Percentiles rank a stretch among this genome's conserved stretches.
These are phyloP conservation scores for Aleiodes sp. DNA, from an alignment of 1,140 invertebrate species.

Conservation along the genomic window DNA sequence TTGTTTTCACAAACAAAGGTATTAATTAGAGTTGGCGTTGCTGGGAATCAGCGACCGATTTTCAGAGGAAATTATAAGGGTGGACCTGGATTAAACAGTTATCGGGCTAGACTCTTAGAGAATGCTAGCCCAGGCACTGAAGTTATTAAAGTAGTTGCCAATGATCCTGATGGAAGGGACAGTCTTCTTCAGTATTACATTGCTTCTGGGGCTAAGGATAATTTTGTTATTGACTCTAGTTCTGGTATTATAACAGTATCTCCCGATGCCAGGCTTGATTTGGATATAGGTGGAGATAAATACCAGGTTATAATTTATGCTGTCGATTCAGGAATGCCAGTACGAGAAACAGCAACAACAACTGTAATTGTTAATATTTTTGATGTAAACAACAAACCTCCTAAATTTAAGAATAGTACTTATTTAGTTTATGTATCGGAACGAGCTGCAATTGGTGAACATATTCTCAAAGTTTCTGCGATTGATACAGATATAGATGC, in stretches of 20 bases:
- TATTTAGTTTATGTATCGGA: slow-evolving; percentile 79
- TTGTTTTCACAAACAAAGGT: slow-evolving; percentile 73
- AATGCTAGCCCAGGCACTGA: slow-evolving; percentile 74
- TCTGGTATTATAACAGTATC: slow-evolving; percentile 79
- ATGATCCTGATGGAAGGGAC: slow-evolving; percentile 81
- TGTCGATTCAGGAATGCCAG: slow-evolving; percentile 76
- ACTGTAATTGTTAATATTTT: slow-evolving; percentile 77
- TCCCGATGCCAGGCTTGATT: slow-evolving; percentile 76
- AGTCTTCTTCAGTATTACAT: slow-evolving; percentile 77
- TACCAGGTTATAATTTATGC: slow-evolving; percentile 79
- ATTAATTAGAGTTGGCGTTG: slow-evolving; percentile 76
- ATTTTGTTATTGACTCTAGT: slow-evolving; percentile 79
- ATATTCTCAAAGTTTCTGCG: slow-evolving; percentile 73
- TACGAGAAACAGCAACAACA: slow-evolving; percentile 79
- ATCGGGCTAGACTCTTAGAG: slow-evolving; percentile 76
- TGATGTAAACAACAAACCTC: slow-evolving; percentile 87
- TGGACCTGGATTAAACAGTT: slow-evolving; percentile 72
- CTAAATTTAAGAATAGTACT: slow-evolving; percentile 74
- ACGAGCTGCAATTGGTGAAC: slow-evolving; percentile 71
- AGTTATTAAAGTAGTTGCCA: slow-evolving; percentile 76
- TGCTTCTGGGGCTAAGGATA: slow-evolving; percentile 78
- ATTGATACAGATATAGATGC: slow-evolving; percentile 77
- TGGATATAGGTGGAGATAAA: slow-evolving; percentile 72
- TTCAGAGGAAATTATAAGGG: slow-evolving; percentile 76
- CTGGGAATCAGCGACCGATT: slow-evolving; percentile 79